Evolutionary conservation across 2,797 vertebrate species (phyloP), one percentile per base, ranked within the genome.

Genomic region (Danionella dracula): DNA sequence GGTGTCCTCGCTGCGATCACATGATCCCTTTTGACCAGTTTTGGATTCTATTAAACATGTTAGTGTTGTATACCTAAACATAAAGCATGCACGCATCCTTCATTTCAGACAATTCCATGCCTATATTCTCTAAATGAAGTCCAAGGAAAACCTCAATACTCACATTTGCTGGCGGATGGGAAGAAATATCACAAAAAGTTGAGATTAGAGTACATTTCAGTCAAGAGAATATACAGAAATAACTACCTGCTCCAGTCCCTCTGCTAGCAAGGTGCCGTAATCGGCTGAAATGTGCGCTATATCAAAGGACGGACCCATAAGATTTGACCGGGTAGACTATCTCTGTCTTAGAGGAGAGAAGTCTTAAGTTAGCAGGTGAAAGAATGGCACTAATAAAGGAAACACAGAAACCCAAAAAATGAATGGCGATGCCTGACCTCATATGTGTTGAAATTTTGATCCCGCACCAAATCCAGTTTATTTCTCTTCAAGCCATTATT

Each of bases 301-400:
- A 85, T 85, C 84, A 84, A 84, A 81, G 76, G 85, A 85, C 70
- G 82, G 79, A 83, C 79, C 82, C 80, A 78, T 55, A 79, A 62
- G 76, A 81, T 90, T 90, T 88, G 86, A 90, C 72, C 82, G 82
- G 86, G 86, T 87, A 88, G 86, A 89, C 74, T 76, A 85, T 86
- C 86, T 89, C 85, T 88, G 88, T 86, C 59, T 81, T 84, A 80
- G 76, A 84, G 69, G 78, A 88, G 83, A 86, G 78, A 89, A 85
- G 83, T 82, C 58, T 69, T 50, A 11, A 68, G 75, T 88, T 86
- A 88, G 84, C 79, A 84, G 72, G 49, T 71, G 51, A 74, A 31
- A 82, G 59, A 77, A 61, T 78, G 61, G 63, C 79, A 38, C 38
- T 61, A 77, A 75, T 61, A 16, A 77, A 23, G 48, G 70, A 9